Percentiles rank a stretch among this genome's conserved stretches.
phyloP scores from a whole-genome alignment of 2,113 vertebrate species.

The Silurus meridionalis region DNA sequence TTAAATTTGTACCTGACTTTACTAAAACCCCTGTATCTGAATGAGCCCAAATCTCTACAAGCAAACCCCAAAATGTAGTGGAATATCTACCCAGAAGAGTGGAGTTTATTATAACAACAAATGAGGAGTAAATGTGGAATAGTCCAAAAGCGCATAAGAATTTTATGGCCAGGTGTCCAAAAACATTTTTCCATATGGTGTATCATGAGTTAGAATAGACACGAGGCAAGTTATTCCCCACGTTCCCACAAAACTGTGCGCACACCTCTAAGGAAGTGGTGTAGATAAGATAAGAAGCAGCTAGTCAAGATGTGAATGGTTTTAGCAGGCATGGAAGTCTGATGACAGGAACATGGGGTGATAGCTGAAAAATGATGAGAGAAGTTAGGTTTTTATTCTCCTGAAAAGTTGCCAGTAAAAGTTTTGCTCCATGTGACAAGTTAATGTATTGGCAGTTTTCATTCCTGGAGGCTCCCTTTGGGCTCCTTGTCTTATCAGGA shows the following conservation, averaged over 20 bases:
- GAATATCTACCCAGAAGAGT: no score
- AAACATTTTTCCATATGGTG: no score
- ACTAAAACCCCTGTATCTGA: no score
- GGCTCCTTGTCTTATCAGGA: not conserved
- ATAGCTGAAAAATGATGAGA: not conserved
- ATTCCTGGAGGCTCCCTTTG: not conserved
- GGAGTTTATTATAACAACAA: no score
- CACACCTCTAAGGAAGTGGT: not conserved
- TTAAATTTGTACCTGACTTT: no score
- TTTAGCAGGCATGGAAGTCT: not conserved
- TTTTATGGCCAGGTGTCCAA: no score
- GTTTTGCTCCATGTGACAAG: not conserved
- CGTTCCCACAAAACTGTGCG: not conserved
- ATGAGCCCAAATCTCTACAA: no score
- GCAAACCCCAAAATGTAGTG: no score
- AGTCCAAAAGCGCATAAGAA: no score
- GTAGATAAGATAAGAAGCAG: not conserved
- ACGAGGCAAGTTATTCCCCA: not conserved
- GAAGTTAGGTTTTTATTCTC: not conserved
- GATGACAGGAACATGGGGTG: conserved; percentile 7
- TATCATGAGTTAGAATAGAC: not conserved
- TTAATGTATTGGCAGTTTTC: not conserved
- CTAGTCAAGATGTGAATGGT: not conserved
- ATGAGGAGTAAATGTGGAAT: no score
- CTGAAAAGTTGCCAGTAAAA: not conserved